These are phyloP conservation scores for Chrysolina haemoptera DNA, from an alignment of 2,888 invertebrate genomes.

Conservation along the genomic window DNA sequence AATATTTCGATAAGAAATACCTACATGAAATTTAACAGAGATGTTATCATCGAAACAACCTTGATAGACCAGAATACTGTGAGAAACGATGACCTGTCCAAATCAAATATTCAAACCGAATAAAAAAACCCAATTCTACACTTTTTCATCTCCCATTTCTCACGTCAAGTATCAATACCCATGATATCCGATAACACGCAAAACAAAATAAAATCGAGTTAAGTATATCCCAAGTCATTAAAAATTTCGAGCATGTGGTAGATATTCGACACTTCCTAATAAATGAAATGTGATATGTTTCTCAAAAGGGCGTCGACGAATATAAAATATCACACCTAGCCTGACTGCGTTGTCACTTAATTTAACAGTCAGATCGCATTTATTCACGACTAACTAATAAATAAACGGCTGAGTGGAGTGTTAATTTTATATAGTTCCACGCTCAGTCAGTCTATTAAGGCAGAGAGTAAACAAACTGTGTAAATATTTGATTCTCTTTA, in stretches of 20 bases:
- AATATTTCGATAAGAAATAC: too few species aligned
- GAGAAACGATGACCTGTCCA: background rate
- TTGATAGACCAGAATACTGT: too few species aligned
- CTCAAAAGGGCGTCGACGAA: conserved; percentile 46
- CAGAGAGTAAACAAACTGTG: conserved; percentile 18
- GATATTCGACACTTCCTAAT: conserved; percentile 44
- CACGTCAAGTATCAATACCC: conserved; percentile 6
- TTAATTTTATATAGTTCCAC: conserved; percentile 24
- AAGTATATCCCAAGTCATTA: conserved; percentile 25
- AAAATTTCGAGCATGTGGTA: conserved; percentile 42
- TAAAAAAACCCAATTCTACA: background rate
- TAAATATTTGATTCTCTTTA: conserved; percentile 30
- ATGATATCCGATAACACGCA: conserved; percentile 14
- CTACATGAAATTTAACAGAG: too few species aligned
- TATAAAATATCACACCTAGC: conserved; percentile 46
- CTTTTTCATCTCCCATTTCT: conserved; percentile 1
- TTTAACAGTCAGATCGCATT: conserved; percentile 43
- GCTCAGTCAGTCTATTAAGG: conserved; percentile 18
- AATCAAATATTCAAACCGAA: background rate
- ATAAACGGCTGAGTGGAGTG: conserved; percentile 25
- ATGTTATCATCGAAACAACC: too few species aligned
- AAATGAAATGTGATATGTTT: conserved; percentile 45
- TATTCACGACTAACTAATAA: conserved; percentile 34
- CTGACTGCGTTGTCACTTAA: conserved; percentile 39
- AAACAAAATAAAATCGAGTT: conserved; percentile 19